phyloP scores from a whole-genome alignment of 2,888 invertebrate species.

The Caenorhabditis auriculariae region DNA sequence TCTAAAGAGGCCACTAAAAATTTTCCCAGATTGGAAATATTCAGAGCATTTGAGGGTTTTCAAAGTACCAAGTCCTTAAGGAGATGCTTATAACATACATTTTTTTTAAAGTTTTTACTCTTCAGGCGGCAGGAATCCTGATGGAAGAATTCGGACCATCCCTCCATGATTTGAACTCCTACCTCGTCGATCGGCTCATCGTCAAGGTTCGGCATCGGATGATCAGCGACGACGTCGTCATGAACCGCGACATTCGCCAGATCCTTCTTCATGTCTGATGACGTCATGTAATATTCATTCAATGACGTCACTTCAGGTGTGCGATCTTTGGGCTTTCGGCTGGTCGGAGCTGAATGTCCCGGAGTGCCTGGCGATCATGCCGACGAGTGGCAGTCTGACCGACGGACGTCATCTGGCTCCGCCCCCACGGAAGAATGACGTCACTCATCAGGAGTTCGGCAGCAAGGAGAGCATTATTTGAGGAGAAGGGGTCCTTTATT shows the following conservation, averaged over 20 bases:
- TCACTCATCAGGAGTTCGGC: conserved; percentile 33
- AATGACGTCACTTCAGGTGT: conserved; percentile 14
- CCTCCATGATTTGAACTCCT: conserved; percentile 34
- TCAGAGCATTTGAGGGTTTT: too few species aligned
- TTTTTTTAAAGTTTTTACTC: conserved; percentile 1
- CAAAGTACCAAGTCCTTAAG: too few species aligned
- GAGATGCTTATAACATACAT: too few species aligned
- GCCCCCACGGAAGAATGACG: conserved; percentile 30
- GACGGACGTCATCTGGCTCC: conserved; percentile 1
- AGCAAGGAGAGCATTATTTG: conserved; percentile 42
- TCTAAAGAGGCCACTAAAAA: too few species aligned
- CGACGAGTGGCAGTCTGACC: conserved; percentile 17
- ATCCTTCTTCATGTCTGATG: conserved; percentile 29
- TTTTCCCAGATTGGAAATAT: too few species aligned
- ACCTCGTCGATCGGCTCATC: conserved; percentile 33
- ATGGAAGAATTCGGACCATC: conserved; percentile 26
- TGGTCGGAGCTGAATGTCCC: conserved; percentile 38
- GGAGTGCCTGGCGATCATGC: conserved; percentile 28
- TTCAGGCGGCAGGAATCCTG: conserved; percentile 31
- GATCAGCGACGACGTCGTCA: conserved; percentile 26
- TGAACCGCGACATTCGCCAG: conserved; percentile 30
- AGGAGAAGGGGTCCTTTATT: too few species aligned
- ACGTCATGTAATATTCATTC: too few species aligned
- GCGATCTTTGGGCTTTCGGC: conserved; percentile 43
- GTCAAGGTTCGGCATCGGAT: conserved; percentile 32